These are phyloP conservation scores for Trididemnum miniatum DNA, from an alignment of 23 tunicate genomes.

Conservation along the genomic window DNA sequence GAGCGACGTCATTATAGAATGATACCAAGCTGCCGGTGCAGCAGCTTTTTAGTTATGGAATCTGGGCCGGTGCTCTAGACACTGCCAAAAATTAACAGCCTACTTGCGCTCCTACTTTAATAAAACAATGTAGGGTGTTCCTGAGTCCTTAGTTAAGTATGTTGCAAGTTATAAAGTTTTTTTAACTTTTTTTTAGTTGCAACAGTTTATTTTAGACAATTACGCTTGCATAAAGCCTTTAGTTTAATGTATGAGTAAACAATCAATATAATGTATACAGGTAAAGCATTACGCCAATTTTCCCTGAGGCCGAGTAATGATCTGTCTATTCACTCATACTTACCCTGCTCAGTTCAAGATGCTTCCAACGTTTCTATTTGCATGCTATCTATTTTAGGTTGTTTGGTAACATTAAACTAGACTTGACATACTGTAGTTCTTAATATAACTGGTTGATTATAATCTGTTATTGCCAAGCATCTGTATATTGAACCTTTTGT, in stretches of 20 bases:
- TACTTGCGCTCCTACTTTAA: background rate
- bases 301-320: background rate
- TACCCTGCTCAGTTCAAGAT: background rate
- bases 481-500: background rate
- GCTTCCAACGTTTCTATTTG: background rate
- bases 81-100: background rate
- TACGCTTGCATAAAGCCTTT: background rate
- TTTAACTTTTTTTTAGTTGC: background rate
- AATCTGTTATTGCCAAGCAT: background rate
- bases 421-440: background rate
- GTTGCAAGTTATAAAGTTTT: background rate
- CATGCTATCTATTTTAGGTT: background rate
- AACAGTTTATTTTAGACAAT: background rate
- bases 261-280: background rate
- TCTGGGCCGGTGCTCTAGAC: no score
- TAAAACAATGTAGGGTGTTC: background rate
- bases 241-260: background rate
- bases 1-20: no score
- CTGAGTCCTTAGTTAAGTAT: background rate
- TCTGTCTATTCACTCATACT: background rate
- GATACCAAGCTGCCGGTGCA: no score
- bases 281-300: background rate
- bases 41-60: no score
- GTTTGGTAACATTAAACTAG: background rate
- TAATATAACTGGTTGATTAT: background rate